Evolutionary conservation across 2,888 invertebrate genomes (phyloP).

Genomic region (Arge pagana): DNA sequence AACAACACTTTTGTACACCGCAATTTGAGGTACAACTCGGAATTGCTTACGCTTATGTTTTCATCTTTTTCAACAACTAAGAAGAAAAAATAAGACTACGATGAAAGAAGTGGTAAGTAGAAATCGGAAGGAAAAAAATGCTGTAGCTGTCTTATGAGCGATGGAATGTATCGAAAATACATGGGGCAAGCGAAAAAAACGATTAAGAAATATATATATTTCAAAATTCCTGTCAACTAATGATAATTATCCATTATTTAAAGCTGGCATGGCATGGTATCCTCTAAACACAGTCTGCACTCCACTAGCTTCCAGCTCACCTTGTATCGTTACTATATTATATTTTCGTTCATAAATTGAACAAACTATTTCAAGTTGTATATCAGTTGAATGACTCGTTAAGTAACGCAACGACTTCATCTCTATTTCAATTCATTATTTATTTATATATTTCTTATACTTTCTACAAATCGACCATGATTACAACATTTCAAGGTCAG

Average conservation of each 20-base stretch:
- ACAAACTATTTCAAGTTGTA: too few relatives aligned
- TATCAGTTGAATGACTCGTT: conserved; percentile 10
- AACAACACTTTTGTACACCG: background rate
- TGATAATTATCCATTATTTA: conserved; percentile 35
- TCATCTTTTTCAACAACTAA: background rate
- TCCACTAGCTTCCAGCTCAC: conserved; percentile 57
- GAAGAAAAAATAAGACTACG: background rate
- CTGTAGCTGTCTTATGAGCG: conserved; percentile 40
- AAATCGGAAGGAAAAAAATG: conserved; percentile 15
- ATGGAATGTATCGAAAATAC: conserved; percentile 49
- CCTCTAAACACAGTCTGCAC: conserved; percentile 60
- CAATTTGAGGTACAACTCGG: too few relatives aligned
- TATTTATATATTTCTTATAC: background rate
- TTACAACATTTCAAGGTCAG: background rate
- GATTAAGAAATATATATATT: conserved; percentile 23
- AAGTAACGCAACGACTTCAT: background rate
- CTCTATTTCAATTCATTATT: background rate
- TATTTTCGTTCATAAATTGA: conserved; percentile 40
- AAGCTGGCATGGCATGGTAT: conserved; percentile 57
- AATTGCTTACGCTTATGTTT: too few relatives aligned
- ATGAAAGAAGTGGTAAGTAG: background rate
- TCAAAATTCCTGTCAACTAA: conserved; percentile 27
- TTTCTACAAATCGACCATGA: background rate
- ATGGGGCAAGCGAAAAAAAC: conserved; percentile 54
- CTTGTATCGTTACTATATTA: conserved; percentile 48